Conservation (phyloP, 2,888 invertebrate species). For the Aelia acuminata region DNA sequence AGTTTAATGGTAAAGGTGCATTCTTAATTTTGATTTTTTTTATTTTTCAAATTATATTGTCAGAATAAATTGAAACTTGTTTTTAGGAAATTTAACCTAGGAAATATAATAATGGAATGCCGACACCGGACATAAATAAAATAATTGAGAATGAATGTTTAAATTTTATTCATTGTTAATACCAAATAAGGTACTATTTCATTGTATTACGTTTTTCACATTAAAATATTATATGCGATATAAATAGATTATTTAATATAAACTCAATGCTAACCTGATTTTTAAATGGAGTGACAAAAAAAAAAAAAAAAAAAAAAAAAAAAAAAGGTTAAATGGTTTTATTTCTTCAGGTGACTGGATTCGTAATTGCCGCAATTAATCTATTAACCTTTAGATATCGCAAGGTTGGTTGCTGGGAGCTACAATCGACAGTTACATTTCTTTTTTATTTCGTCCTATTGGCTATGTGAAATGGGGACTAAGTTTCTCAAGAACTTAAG, state of each 20-base stretch:
- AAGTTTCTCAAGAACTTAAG: not conserved
- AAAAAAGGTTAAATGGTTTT: not conserved
- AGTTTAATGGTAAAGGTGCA: too few relatives aligned
- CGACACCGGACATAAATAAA: too few relatives aligned
- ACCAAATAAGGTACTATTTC: too few relatives aligned
- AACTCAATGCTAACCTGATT: not conserved
- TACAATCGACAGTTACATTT: not conserved
- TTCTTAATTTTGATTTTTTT: too few relatives aligned
- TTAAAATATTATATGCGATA: too few relatives aligned
- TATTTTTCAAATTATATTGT: too few relatives aligned
- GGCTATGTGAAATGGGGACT: not conserved
- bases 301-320: not conserved
- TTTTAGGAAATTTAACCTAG: too few relatives aligned
- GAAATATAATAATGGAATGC: too few relatives aligned
- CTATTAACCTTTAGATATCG: not conserved
- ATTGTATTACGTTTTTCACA: too few relatives aligned
- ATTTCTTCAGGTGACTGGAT: not conserved
- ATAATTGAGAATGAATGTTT: too few relatives aligned
- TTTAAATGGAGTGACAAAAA: not conserved
- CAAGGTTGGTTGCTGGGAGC: not conserved
- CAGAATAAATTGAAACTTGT: too few relatives aligned
- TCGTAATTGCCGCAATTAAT: not conserved
- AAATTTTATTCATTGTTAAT: too few relatives aligned
- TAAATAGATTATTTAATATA: not conserved
- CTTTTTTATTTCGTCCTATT: not conserved